Evolutionary conservation across 2,797 vertebrate genomes (phyloP), one percentile per base, ranked within the genome.

Genomic region (Anabas testudineus): DNA sequence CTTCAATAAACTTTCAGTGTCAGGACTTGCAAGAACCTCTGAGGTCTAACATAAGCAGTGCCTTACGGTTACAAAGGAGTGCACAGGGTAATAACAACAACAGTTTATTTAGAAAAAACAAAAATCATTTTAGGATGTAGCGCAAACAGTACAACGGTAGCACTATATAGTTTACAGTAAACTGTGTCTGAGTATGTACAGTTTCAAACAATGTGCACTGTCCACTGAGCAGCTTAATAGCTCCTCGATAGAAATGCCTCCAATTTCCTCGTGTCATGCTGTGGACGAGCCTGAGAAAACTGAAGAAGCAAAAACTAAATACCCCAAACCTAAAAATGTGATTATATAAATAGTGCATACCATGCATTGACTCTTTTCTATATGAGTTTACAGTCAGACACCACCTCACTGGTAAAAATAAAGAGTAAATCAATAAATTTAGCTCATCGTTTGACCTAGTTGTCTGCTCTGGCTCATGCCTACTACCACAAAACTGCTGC

Each of bases 1-100:
- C 62, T 76, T 56, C 59, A 42, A 61, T 42, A 55, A 59, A 64
- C 48, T 37, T 73, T 62, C 53, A 28, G 65, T n/a, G 57, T 53
- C 57, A 37, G 36, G 22, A 55, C 43, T 13, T 43, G 67, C 62
- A 47, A 74, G 34, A 64, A 45, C n/a, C n/a, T n/a, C n/a, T n/a
- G n/a, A n/a, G n/a, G n/a, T n/a, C n/a, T n/a, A n/a, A n/a, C n/a
- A n/a, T n/a, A n/a, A n/a, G n/a, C n/a, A n/a, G n/a, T n/a, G n/a
- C n/a, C n/a, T n/a, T n/a, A n/a, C n/a, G n/a, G n/a, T n/a, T n/a
- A n/a, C n/a, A n/a, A n/a, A n/a, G n/a, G n/a, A n/a, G n/a, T n/a
- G n/a, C n/a, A n/a, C 26, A 21, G 21, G 34, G 37, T 36, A 22
- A 32, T 39, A 1, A 15, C 1, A 16, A 51, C 49, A 34, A 4